Evolutionary conservation across 1,140 invertebrate species (phyloP), one percentile per base, ranked within the genome.

Genomic region (Drosophila albomicans): DNA sequence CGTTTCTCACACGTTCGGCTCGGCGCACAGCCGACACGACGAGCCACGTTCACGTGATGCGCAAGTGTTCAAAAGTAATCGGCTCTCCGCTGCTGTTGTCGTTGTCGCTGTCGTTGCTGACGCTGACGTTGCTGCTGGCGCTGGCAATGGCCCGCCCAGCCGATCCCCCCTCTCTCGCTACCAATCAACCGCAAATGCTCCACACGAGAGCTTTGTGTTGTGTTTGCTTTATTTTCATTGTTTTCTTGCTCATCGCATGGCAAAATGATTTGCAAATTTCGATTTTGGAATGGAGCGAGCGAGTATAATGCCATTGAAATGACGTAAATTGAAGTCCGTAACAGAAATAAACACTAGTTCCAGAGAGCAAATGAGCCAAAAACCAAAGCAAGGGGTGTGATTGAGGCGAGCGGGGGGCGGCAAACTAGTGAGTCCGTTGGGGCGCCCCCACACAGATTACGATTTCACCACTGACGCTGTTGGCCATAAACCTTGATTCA

Each of bases 1-100:
- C 88, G 88, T 91, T 91, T 91, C 79, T 67, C 81, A 82, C 88
- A 91, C 88, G 86, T 80, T 80, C 69, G 59, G 66, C 64, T 76
- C 84, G 84, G 76, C 77, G 59, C 74, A 68, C 76, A 78, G 70
- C 66, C 85, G 81, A 84, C 20, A 25, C 74, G 67, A 77, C 74
- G 59, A 66, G 48, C 56, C 52, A 61, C 78, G 77, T 91, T 91
- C 88, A 91, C 88, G 88, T 91, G 87, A 91, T 91, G 69, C 72
- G 69, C 82, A 91, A 81, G 79, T 88, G 88, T 78, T 64, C 75
- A 78, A 74, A 45, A 58, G 52, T 56, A 58, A 75, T 74, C 69
- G 64, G 64, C 49, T 62, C 57, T 69, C 65, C 16, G 43, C 68
- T 78, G 62, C 30, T 46, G 45, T n/a, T 66, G 64, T 20, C 57